Evolutionary conservation across 1,140 invertebrate genomes (phyloP).

Genomic region (Lepeophtheirus salmonis): DNA sequence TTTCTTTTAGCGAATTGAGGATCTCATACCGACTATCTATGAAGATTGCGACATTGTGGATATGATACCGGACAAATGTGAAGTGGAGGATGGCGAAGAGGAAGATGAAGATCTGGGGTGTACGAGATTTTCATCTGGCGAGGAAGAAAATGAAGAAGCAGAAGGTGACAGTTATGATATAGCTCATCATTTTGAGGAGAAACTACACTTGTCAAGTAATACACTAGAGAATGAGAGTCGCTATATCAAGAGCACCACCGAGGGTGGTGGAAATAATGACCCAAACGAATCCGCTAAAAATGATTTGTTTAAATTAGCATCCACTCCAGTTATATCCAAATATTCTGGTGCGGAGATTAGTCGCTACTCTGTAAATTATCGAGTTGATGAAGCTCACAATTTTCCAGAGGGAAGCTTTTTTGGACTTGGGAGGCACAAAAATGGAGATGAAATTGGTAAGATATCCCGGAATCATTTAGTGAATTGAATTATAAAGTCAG

Average conservation of each 20-base stretch:
- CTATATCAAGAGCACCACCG: too few species aligned
- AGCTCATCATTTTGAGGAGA: too few species aligned
- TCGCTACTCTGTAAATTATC: background rate
- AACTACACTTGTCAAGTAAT: background rate
- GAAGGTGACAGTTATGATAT: background rate
- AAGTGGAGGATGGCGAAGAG: background rate
- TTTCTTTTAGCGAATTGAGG: conserved; percentile 13
- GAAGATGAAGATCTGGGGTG: background rate
- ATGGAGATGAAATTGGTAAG: background rate
- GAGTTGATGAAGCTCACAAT: background rate
- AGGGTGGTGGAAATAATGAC: too few species aligned
- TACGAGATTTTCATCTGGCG: background rate
- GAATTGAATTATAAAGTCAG: too few species aligned
- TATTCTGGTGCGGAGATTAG: conserved; percentile 8
- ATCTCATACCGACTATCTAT: conserved; percentile 18
- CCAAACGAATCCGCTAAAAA: background rate
- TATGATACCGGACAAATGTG: conserved; percentile 4
- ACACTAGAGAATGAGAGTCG: too few species aligned
- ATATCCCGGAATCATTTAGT: conserved; percentile 24
- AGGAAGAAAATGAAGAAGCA: background rate
- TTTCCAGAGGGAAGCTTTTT: conserved; percentile 22
- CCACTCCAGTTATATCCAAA: conserved; percentile 9
- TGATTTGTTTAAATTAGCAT: background rate
- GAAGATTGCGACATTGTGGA: conserved; percentile 7
- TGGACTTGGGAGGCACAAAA: conserved; percentile 24